phyloP scores from a whole-genome alignment of 2,888 invertebrate species.

The Keiferia lycopersicella region DNA sequence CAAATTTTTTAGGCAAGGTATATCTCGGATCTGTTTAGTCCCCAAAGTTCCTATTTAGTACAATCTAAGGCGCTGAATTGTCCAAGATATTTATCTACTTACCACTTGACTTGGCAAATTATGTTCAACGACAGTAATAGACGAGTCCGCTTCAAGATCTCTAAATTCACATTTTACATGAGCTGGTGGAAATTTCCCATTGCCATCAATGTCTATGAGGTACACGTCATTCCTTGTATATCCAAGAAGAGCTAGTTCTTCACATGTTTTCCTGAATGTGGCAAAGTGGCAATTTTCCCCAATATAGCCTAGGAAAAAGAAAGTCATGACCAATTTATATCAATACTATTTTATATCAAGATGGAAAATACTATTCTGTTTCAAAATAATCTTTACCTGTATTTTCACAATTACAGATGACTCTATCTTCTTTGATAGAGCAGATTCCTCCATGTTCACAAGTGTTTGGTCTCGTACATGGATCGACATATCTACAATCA shows the following conservation, averaged over 20 bases:
- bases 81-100: constrained; percentile 44
- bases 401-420: constrained; percentile 94
- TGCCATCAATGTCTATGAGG: constrained; percentile 96
- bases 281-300: constrained; percentile 98
- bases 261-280: constrained; percentile 94
- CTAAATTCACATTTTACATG: constrained; percentile 94
- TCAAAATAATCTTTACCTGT: constrained; percentile 78
- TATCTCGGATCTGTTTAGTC: too few species aligned
- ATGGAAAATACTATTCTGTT: not conserved
- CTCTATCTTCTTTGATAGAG: constrained; percentile 92
- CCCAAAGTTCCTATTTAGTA: too few species aligned
- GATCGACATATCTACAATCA: constrained; percentile 94
- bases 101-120: constrained; percentile 94
- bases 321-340: not conserved
- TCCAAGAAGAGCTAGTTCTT: constrained; percentile 93
- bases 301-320: constrained; percentile 83
- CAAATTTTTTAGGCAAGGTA: too few species aligned
- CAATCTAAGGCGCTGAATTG: too few species aligned
- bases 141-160: constrained; percentile 92
- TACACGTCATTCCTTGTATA: constrained; percentile 95
- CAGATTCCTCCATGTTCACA: constrained; percentile 96
- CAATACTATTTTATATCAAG: not conserved
- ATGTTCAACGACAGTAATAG: constrained; percentile 94
- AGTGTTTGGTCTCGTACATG: constrained; percentile 93
- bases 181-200: constrained; percentile 94